Evolutionary conservation across 2,113 vertebrate genomes (phyloP).

Genomic region (Rattus norvegicus): GRCr8 NC_086039.1:135434001-135434500

Average conservation of each 20-base stretch:
- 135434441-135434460: not conserved
- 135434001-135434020: not conserved
- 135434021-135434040: not conserved
- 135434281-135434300: not conserved
- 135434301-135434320: not conserved
- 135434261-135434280: not conserved
- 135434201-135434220: not conserved
- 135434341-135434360: not conserved
- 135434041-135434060: not conserved
- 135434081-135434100: not conserved
- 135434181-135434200: not conserved
- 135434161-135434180: not conserved
- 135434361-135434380: not conserved
- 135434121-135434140: not conserved
- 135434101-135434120: not conserved
- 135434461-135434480: not conserved
- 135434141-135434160: no score
- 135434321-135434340: not conserved
- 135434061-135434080: no score
- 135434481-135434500: not conserved
- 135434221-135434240: not conserved
- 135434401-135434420: not conserved
- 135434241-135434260: not conserved
- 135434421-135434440: not conserved
- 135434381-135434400: conserved; percentile 12